phyloP scores from a whole-genome alignment of 2,888 invertebrate species.

The Aphrophora alni region DNA sequence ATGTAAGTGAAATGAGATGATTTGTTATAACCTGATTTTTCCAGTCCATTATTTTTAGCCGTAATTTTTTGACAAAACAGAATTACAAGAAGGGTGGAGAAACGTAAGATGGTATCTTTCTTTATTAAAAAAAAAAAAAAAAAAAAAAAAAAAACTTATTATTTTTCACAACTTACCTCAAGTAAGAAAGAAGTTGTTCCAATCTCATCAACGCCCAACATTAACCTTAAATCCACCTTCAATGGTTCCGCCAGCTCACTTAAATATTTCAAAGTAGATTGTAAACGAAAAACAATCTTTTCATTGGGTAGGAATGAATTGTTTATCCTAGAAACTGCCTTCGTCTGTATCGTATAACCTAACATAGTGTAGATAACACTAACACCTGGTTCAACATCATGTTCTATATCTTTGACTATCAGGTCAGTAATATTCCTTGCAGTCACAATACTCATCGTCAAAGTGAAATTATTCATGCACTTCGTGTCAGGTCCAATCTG shows the following conservation, averaged over 20 bases:
- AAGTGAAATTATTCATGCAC: background rate
- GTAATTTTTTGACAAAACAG: too few species aligned
- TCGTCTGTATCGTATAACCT: background rate
- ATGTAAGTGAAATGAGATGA: too few species aligned
- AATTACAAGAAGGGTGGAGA: too few species aligned
- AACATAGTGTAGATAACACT: background rate
- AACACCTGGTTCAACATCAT: background rate
- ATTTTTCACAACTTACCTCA: background rate
- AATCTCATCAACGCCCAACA: background rate
- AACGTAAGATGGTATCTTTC: too few species aligned
- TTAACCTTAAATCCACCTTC: background rate
- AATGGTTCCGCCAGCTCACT: background rate
- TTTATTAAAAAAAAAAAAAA: too few species aligned
- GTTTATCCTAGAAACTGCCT: background rate
- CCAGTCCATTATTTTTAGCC: too few species aligned
- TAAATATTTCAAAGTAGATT: background rate
- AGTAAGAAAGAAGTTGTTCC: background rate
- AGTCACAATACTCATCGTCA: background rate
- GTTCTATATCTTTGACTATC: background rate
- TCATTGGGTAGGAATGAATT: background rate
- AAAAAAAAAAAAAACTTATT: too few species aligned
- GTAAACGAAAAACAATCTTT: background rate
- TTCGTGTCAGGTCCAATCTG: background rate
- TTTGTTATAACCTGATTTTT: too few species aligned
- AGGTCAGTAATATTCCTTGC: background rate